Base-by-base conservation (phyloP, 1,140 invertebrate species). In the Aphidius gifuensis region DNA sequence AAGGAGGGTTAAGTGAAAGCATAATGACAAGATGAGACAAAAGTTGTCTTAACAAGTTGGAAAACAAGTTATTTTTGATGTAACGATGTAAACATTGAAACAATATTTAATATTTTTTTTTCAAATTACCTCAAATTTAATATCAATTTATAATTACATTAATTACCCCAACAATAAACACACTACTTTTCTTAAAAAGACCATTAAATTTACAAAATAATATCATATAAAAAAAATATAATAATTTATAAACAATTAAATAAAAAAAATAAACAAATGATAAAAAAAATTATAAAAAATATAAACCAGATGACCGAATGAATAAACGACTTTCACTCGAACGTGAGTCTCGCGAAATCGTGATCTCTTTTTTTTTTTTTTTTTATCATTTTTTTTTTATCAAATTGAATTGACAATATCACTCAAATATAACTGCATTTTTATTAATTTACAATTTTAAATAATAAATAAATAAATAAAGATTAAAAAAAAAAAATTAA, bases 261-360 rank as follows among this genome's bases (percentile, higher is more conserved):
- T 58, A 45, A 32, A 47, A 23, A 23, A 38, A 38, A 8, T 9
- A 9, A 39, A 55, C 11, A 55, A 39, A 5, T n/a, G 4, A 43
- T 5, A n/a, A 16, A 55, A 9, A 4, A 40, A 55, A 55, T 44
- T 43, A 55, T 43, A 42, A n/a, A 55, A 39, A 43, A 55, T 55
- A 55, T 11, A 51, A 58, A 63, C 57, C 61, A 63, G 61, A 63
- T 63, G 48, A 53, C 60, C 51, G 60, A 55, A 40, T n/a, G 32
- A 61, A 44, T 58, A 11, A 55, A 47, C 53, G 44, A 63, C 61
- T 63, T 63, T 63, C 61, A 63, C 61, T 63, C 50, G 56, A 43
- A 63, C 9, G 21, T 42, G 11, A 53, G 32, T 38, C n/a, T 46
- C 56, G 61, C 56, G 56, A 63, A 58, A 58, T 58, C 56, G 61